These are phyloP conservation scores for Columba janthina DNA, from an alignment of 2,113 vertebrate genomes.

Conservation along the genomic window DNA sequence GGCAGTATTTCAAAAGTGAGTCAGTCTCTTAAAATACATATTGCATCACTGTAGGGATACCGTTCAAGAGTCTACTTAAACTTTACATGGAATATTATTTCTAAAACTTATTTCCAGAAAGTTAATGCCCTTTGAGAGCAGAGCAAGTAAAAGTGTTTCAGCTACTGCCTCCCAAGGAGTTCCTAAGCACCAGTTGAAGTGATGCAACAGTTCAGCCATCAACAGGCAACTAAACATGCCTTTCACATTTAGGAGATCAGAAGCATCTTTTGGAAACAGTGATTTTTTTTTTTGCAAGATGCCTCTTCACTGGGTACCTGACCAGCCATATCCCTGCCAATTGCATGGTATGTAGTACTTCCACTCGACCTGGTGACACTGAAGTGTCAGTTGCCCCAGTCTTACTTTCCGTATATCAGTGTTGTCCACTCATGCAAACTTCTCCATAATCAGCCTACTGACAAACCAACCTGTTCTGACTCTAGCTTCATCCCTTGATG, in stretches of 20 bases:
- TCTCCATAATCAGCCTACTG: not conserved
- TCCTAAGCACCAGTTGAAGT: not conserved
- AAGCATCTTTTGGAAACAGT: not conserved
- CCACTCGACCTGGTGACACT: not conserved
- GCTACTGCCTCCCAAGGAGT: not conserved
- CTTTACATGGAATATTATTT: conserved; percentile 42
- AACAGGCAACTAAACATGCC: not conserved
- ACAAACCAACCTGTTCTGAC: not conserved
- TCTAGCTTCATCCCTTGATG: not conserved
- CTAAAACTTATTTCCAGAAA: conserved; percentile 26
- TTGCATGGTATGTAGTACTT: not conserved
- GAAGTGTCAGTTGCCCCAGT: not conserved
- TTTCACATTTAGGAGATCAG: not conserved
- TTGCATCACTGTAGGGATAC: conserved; percentile 48
- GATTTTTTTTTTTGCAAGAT: not conserved
- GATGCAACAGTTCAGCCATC: not conserved
- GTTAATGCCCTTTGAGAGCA: not conserved
- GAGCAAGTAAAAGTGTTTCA: not conserved
- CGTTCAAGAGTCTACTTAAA: conserved; percentile 46
- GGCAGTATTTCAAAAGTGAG: conserved; percentile 58
- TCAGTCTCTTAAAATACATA: conserved; percentile 61
- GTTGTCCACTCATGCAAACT: not conserved
- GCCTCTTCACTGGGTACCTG: not conserved
- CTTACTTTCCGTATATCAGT: not conserved
- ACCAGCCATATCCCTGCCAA: not conserved